A percentile compares a stretch with the other conserved stretches of the same genome.
These are phyloP conservation scores for Mystacornis crossleyi DNA, from an alignment of 2,113 vertebrate genomes.

Conservation along the genomic window DNA sequence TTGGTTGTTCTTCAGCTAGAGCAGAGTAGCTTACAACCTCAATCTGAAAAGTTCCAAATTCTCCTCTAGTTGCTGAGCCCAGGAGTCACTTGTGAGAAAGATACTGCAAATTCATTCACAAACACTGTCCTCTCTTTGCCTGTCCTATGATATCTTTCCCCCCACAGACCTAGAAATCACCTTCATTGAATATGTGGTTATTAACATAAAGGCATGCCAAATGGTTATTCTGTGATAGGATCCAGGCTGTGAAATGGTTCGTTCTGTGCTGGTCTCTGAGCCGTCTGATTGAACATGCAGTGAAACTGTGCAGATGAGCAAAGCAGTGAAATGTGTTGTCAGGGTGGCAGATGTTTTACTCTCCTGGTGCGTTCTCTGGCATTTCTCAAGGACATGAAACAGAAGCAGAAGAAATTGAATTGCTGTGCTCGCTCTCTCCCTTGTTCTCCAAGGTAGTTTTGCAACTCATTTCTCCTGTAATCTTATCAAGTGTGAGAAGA, in stretches of 20 bases:
- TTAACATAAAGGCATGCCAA: not conserved
- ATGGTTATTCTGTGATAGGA: not conserved
- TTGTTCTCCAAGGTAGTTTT: not conserved
- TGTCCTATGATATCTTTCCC: not conserved
- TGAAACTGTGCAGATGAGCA: not conserved
- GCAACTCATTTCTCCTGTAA: not conserved
- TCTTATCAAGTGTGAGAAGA: not conserved
- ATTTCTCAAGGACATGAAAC: not conserved
- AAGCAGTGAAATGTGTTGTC: not conserved
- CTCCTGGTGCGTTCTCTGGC: not conserved
- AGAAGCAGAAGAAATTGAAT: conserved; percentile 14
- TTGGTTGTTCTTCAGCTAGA: not conserved
- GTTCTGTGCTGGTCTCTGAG: not conserved
- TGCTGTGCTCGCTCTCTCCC: not conserved
- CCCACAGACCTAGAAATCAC: not conserved
- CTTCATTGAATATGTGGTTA: not conserved
- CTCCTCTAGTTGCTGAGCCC: not conserved
- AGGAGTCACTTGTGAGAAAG: not conserved
- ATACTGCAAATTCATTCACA: not conserved
- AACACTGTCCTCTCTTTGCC: not conserved
- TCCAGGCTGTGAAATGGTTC: not conserved
- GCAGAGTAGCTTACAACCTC: not conserved
- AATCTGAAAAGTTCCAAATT: not conserved
- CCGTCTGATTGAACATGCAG: not conserved
- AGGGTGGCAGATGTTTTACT: conserved; percentile 50